Evolutionary conservation across 2,888 invertebrate species (phyloP), one percentile per base, ranked within the genome.

Genomic region (Polydrusus pterygomalis): DNA sequence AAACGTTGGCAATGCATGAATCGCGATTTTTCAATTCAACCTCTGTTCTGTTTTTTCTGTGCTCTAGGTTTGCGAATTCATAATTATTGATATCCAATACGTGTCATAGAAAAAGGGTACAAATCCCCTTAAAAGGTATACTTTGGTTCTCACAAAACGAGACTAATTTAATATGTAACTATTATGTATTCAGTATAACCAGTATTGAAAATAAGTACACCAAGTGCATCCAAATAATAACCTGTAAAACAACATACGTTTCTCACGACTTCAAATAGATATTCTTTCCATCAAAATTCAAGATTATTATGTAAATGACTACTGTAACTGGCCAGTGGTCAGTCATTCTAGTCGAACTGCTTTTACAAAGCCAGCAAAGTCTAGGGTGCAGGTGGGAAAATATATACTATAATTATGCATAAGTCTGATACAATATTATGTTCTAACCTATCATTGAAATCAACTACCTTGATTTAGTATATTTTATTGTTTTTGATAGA

Each of bases 281-380:
- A 70, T 70, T 30, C 47, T 70, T 70, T 20, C 60, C 25, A 70
- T 60, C 70, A 45, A 45, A 60, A 47, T 56, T 60, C 30, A 30
- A 68, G 68, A 56, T n/a, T n/a, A n/a, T n/a, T 60, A 70, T 70
- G 70, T 25, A 58, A 70, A 70, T 70, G 18, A n/a, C 30, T 64
- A 0, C 6, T n/a, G 18, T 7, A 6, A 9, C 9, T 70, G 70
- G 34, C 60, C 60, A 70, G 47, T 47, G 60, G 45, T 34, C 67
- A 51, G 8, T 17, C 38, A 51, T 2, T 17, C 51, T 40, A 18
- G 38, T 13, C 20, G 38, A 54, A 51, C 51, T 18, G 18, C 17
- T 51, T 67, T 51, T 45, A 8, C 10, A 20, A 51, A 20, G 2
- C 10, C n/a, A 43, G 1, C 10, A 20, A 51, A 20, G 2, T 13